Evolutionary conservation across 2,113 vertebrate species (phyloP).

Genomic region (Odocoileus virginianus): DNA sequence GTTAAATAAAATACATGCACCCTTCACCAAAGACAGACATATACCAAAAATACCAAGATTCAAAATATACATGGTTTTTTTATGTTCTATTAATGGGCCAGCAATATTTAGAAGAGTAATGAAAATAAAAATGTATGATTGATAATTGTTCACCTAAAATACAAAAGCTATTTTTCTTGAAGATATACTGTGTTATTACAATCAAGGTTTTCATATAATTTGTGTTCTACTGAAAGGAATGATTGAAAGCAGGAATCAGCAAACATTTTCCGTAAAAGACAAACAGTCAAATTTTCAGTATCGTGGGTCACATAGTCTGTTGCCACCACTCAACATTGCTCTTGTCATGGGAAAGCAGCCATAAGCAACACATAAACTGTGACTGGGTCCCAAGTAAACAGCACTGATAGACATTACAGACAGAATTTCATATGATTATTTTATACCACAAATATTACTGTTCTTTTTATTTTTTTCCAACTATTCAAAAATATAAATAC

Average conservation of each 20-base stretch:
- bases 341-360: background rate
- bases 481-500: background rate
- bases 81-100: background rate
- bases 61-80: background rate
- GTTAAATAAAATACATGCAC: background rate
- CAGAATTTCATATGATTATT: background rate
- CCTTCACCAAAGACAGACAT: background rate
- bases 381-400: background rate
- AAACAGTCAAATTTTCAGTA: background rate
- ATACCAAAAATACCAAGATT: background rate
- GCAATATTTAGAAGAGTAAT: background rate
- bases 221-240: background rate
- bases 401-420: background rate
- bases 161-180: background rate
- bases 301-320: background rate
- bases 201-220: background rate
- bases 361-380: background rate
- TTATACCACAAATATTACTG: background rate
- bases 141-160: background rate
- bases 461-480: background rate
- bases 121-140: background rate
- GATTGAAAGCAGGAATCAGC: background rate
- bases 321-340: background rate
- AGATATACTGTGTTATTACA: background rate
- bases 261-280: background rate